Conservation (phyloP, 30 jellyfish, hydroid and myxozoan species). For the Aurelia sp. region DNA sequence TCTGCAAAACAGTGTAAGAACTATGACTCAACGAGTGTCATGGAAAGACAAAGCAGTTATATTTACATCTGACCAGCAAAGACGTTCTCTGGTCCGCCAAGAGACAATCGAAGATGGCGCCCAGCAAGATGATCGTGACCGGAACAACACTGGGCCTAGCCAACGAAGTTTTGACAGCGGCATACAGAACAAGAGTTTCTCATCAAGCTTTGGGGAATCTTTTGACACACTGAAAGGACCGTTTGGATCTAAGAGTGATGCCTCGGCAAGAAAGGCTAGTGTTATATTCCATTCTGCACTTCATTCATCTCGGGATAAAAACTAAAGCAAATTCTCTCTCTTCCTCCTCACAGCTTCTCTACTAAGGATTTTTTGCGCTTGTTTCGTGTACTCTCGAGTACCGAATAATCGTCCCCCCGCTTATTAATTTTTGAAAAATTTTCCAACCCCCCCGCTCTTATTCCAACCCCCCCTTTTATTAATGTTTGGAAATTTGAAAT, state of each 20-base stretch:
- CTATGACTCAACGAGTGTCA: background rate
- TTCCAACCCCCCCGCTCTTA: too few species aligned
- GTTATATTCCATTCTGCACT: too few species aligned
- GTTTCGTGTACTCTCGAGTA: too few species aligned
- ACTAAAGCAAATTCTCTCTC: too few species aligned
- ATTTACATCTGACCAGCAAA: background rate
- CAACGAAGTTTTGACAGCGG: background rate
- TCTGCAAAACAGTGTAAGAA: background rate
- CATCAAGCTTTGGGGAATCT: conserved; percentile 27
- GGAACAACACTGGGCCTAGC: too few species aligned
- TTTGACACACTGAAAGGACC: background rate
- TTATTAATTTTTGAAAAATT: too few species aligned
- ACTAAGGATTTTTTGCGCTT: too few species aligned
- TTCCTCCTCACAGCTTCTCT: too few species aligned
- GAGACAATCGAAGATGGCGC: background rate
- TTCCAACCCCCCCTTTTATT: too few species aligned
- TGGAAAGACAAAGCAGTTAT: background rate
- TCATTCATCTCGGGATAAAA: too few species aligned
- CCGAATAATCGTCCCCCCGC: too few species aligned
- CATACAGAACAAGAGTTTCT: conserved; percentile 5
- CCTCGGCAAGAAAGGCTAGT: background rate
- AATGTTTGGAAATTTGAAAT: too few species aligned
- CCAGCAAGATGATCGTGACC: background rate
- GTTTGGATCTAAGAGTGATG: background rate
- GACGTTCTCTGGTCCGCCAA: background rate